phyloP scores from a whole-genome alignment of 2,888 invertebrate genomes.

The Leucophenga montana region DNA sequence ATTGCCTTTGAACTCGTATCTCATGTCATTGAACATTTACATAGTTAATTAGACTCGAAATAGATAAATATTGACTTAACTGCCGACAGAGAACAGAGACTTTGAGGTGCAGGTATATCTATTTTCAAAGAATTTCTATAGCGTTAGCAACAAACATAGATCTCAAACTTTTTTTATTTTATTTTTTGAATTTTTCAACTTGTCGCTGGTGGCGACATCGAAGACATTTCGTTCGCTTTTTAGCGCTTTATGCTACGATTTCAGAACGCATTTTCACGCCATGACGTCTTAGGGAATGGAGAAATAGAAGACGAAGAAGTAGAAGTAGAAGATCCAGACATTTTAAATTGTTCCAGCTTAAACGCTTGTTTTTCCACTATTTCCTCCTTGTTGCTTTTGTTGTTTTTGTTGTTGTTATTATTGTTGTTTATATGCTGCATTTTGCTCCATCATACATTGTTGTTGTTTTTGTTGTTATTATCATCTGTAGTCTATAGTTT shows the following conservation, averaged over 20 bases:
- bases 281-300: conserved; percentile 13
- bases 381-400: neutral
- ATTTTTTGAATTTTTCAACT: no score
- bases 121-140: no score
- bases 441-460: neutral
- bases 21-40: conserved; percentile 7
- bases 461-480: neutral
- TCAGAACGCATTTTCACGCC: conserved; percentile 10
- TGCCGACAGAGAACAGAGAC: neutral
- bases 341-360: no score
- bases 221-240: neutral
- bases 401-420: no score
- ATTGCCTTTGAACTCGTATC: conserved; percentile 11
- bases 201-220: no score
- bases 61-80: conserved; percentile 10
- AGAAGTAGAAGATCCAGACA: no score
- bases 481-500: neutral
- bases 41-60: conserved; percentile 17
- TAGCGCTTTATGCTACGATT: neutral
- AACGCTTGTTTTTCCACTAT: neutral
- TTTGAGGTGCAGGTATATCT: no score
- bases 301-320: neutral
- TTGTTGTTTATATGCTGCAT: neutral
- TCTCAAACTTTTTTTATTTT: no score
- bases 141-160: no score